A percentile compares a stretch with the other conserved stretches of the same genome.
Conservation (phyloP, 2,888 invertebrate genomes). For the Pardosa pseudoannulata region DNA sequence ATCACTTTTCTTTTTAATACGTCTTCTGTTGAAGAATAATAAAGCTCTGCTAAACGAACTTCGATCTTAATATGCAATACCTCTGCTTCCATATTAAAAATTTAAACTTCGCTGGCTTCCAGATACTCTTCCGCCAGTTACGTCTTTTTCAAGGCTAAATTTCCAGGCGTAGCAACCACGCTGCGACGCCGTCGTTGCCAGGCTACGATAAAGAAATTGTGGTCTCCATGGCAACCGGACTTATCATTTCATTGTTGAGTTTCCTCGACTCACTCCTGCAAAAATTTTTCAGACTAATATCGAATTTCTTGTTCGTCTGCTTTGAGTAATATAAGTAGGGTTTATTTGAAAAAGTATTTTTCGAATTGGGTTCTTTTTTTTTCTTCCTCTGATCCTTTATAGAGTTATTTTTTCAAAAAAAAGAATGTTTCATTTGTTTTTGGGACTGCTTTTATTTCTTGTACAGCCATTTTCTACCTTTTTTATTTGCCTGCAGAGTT, state of each 20-base stretch:
- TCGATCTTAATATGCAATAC: too few relatives aligned
- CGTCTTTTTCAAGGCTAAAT: not conserved
- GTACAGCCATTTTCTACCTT: too few relatives aligned
- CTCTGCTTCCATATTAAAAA: not conserved
- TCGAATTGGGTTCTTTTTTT: not conserved
- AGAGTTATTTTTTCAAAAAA: too few relatives aligned
- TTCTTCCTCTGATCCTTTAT: not conserved
- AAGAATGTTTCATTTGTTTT: too few relatives aligned
- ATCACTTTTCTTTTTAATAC: too few relatives aligned
- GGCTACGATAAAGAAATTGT: not conserved
- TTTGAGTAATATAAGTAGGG: not conserved
- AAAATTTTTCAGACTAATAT: not conserved
- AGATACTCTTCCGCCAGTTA: not conserved
- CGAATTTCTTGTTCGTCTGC: not conserved
- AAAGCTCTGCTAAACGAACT: too few relatives aligned
- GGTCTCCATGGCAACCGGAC: not conserved
- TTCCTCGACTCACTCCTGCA: not conserved
- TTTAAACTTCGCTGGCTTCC: not conserved
- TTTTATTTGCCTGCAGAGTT: too few relatives aligned
- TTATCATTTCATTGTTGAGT: not conserved
- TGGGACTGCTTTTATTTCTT: too few relatives aligned
- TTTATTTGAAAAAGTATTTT: conserved; percentile 1
- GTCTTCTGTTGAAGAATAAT: too few relatives aligned
- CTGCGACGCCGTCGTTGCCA: not conserved
- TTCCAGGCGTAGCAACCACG: not conserved